A percentile compares a stretch with the other conserved stretches of the same genome.
Conservation (phyloP, 2,113 vertebrate species). For the Agapornis roseicollis region DNA sequence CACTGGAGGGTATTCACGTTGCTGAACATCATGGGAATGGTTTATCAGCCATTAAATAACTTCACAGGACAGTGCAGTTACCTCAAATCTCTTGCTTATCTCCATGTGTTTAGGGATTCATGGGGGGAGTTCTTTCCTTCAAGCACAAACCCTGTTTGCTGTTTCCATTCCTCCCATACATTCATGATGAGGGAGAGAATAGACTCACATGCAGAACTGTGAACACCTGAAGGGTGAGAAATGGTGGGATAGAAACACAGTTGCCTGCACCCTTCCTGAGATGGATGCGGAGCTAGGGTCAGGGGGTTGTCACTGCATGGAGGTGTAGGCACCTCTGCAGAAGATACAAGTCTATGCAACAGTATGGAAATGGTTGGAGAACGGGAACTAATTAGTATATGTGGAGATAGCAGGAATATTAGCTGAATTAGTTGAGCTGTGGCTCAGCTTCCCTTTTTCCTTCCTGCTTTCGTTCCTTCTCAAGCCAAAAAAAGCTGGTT, state of each 20-base stretch:
- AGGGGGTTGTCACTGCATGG: not conserved
- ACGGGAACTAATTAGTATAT: constrained; percentile 27
- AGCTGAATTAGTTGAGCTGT: constrained; percentile 21
- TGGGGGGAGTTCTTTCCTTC: not conserved
- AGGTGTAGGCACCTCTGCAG: not conserved
- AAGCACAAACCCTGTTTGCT: not conserved
- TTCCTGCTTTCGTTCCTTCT: constrained; percentile 45
- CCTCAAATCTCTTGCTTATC: not conserved
- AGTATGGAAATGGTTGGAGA: not conserved
- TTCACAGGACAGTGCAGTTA: not conserved
- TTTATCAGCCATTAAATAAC: not conserved
- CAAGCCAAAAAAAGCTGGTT: constrained; percentile 69
- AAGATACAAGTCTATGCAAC: not conserved
- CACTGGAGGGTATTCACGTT: accelerated
- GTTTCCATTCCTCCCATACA: not conserved
- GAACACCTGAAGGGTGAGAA: not conserved
- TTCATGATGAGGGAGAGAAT: accelerated
- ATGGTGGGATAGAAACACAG: not conserved
- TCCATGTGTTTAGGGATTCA: not conserved
- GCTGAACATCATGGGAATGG: accelerated
- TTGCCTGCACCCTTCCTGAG: not conserved
- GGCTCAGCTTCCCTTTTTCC: constrained; percentile 56
- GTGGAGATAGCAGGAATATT: constrained; percentile 47
- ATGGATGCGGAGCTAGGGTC: not conserved
- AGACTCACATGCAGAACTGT: not conserved